Conservation (phyloP, 2,888 invertebrate genomes). For the Hydroisotoma schaefferi region DNA sequence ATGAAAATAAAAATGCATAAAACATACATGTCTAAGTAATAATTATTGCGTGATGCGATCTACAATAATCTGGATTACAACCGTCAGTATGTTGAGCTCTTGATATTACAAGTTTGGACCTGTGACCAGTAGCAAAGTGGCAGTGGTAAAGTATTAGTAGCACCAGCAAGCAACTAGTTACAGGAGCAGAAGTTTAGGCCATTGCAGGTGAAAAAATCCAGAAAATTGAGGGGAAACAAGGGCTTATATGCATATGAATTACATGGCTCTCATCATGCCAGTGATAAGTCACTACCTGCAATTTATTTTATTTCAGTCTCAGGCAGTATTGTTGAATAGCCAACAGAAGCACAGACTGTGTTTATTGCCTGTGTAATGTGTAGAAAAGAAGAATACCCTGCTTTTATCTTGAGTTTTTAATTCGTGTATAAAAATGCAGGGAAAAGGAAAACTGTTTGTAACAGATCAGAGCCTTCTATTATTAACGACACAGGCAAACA, state of each 20-base stretch:
- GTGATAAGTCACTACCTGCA: too few species aligned
- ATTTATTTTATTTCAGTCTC: too few species aligned
- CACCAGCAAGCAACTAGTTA: neutral
- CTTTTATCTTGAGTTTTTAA: too few species aligned
- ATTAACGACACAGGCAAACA: too few species aligned
- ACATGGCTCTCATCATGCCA: too few species aligned
- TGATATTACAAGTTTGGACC: slow-evolving; percentile 19
- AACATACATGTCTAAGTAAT: slow-evolving; percentile 26
- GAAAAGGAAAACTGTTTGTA: too few species aligned
- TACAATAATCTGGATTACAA: slow-evolving; percentile 27
- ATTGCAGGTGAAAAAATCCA: slow-evolving; percentile 1
- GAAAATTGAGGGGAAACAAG: slow-evolving; percentile 11
- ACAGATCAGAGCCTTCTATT: too few species aligned
- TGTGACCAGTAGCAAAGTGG: slow-evolving; percentile 32
- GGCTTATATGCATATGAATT: neutral
- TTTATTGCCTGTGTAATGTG: too few species aligned
- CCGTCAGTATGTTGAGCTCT: slow-evolving; percentile 22
- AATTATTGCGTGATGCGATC: slow-evolving; percentile 45
- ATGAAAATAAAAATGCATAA: slow-evolving; percentile 30
- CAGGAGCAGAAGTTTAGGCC: neutral
- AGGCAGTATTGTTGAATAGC: too few species aligned
- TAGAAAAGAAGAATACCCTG: too few species aligned
- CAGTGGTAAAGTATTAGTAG: neutral
- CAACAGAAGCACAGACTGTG: too few species aligned
- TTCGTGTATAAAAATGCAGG: too few species aligned